Evolutionary conservation across 2,888 invertebrate genomes (phyloP), one percentile per base, ranked within the genome.

Genomic region (Pristionchus arcanus): DNA sequence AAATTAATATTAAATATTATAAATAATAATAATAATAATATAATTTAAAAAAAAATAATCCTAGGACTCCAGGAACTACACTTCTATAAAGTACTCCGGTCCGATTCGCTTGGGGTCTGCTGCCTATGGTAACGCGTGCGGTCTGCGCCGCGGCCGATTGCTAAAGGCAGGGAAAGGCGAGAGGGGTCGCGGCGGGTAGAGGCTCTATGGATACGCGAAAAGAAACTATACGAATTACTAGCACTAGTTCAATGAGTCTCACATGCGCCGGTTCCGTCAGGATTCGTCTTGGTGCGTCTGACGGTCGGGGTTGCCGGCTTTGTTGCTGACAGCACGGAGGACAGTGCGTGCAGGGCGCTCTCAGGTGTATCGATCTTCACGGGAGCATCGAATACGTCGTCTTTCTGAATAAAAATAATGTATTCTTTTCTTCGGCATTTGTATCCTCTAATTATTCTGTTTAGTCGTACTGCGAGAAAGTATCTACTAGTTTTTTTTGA

Each of bases 311-410:
- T 7, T 1, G 28, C 11, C 28, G 15, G 49, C 49, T n/a, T 55
- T 0, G 55, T 15, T 15, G 84, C 63, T 3, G 84, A 85, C 34
- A 85, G 84, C 34, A 85, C 63, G 25, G 59, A 34, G 13, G 84
- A 55, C 34, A 85, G 84, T 1, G 84, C 63, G 34, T 85, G 28
- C 13, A 85, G 84, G 21, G 84, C 84, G 21, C 84, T 55, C 59
- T 85, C 84, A 21, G 84, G 84, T 1, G 84, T 85, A 53, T 81
- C 81, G 42, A 81, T 81, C 11, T 37, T 34, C 21, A 34, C 42
- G 11, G 77, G 77, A 1, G 28, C 31, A 25, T 49, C 16, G 37
- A 28, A 28, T 16, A 15, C 53, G 15, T 53, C 28, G 0, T 84
- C 55, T 55, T 55, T 55, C 84, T 84, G 31, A 25, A 83, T 16